Conservation (phyloP, 92 coral and sea anemone genomes). For the Ricordea florida region DNA sequence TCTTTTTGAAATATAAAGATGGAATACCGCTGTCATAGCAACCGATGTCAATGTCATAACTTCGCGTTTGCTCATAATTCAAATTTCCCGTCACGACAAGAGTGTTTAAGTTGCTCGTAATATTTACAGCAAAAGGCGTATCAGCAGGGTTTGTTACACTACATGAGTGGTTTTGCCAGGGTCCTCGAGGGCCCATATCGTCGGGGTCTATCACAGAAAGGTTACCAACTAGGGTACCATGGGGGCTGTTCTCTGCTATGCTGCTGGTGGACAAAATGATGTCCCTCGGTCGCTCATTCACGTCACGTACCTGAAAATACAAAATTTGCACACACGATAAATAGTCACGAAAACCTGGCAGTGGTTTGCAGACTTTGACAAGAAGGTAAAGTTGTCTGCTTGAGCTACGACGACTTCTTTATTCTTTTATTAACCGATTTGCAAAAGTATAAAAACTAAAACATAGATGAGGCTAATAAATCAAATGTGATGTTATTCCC, state of each 20-base stretch:
- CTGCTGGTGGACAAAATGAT: conserved; percentile 48
- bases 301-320: conserved; percentile 68
- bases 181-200: conserved; percentile 77
- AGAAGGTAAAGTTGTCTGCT: no score
- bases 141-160: conserved; percentile 55
- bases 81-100: conserved; percentile 58
- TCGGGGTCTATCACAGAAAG: conserved; percentile 87
- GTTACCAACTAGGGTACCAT: conserved; percentile 70
- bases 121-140: conserved; percentile 54
- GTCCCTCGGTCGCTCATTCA: conserved; percentile 86
- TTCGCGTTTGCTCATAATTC: conserved; percentile 63
- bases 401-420: no score
- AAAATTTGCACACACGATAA: no score
- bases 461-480: no score
- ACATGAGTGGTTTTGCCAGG: conserved; percentile 82
- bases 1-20: conserved; percentile 59
- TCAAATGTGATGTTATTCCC: no score
- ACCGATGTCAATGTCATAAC: conserved; percentile 63
- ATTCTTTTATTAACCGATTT: no score
- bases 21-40: conserved; percentile 76
- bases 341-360: no score
- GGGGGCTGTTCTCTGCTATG: conserved; percentile 72
- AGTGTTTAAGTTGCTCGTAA: conserved; percentile 15
- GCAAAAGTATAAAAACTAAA: no score
- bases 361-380: no score